Conservation (phyloP, 2,888 invertebrate genomes). For the Molorchus minor region DNA sequence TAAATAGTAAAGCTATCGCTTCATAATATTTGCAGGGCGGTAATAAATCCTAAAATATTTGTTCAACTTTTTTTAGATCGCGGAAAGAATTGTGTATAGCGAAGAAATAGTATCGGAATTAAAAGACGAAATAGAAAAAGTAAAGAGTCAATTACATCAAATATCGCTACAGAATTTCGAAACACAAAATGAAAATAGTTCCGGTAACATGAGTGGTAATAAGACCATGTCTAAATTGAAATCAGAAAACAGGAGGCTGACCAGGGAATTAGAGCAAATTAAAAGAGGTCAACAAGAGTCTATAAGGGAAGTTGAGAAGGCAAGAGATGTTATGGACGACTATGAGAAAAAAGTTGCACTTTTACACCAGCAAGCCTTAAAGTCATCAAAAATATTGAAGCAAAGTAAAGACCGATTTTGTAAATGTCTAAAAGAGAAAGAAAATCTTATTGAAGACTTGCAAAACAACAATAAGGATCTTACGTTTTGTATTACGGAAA, state of each 20-base stretch:
- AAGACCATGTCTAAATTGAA: constrained; percentile 31
- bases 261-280: constrained; percentile 40
- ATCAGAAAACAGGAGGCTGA: constrained; percentile 39
- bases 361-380: constrained; percentile 46
- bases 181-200: background rate
- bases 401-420: constrained; percentile 47
- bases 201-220: constrained; percentile 10
- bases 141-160: constrained; percentile 39
- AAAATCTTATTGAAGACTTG: constrained; percentile 40
- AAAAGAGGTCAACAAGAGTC: constrained; percentile 36
- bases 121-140: constrained; percentile 44
- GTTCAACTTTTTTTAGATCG: constrained; percentile 24
- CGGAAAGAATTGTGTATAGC: constrained; percentile 27
- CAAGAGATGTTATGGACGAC: constrained; percentile 42
- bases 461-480: constrained; percentile 37
- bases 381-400: constrained; percentile 46
- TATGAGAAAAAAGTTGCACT: constrained; percentile 46
- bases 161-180: constrained; percentile 23
- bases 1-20: too few species aligned
- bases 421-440: constrained; percentile 43
- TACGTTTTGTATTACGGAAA: constrained; percentile 30
- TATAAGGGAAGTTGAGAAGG: constrained; percentile 41
- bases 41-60: too few species aligned
- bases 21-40: too few species aligned
- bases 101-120: constrained; percentile 39